Percentiles rank a stretch among this genome's conserved stretches.
Evolutionary conservation across 2,888 invertebrate species (phyloP).

Genomic region (Lamproptera curius): DNA sequence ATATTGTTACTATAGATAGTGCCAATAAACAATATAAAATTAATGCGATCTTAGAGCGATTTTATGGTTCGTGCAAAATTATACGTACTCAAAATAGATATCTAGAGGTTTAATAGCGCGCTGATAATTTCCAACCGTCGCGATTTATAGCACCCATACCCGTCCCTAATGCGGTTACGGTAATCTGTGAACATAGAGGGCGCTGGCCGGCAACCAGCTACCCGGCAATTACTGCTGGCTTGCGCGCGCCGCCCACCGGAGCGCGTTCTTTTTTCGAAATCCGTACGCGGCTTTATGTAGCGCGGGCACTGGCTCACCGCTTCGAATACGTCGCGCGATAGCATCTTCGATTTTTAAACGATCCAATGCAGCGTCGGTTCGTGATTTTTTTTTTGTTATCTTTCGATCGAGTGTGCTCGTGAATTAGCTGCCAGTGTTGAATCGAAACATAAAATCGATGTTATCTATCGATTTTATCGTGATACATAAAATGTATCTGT

Average conservation of each 20-base stretch:
- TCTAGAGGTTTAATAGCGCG: too few relatives aligned
- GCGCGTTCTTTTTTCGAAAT: constrained; percentile 36
- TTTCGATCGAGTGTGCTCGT: not conserved
- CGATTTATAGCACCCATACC: not conserved
- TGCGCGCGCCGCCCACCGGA: constrained; percentile 56
- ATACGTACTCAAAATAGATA: too few relatives aligned
- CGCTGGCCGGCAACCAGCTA: constrained; percentile 35
- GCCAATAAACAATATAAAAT: too few relatives aligned
- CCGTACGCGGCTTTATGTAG: constrained; percentile 29
- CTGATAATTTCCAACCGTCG: too few relatives aligned
- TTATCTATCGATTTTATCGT: too few relatives aligned
- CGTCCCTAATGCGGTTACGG: constrained; percentile 17
- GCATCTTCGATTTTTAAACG: constrained; percentile 4
- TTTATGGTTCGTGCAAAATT: too few relatives aligned
- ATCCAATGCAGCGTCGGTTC: not conserved
- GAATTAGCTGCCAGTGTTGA: not conserved
- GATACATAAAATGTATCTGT: too few relatives aligned
- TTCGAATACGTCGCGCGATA: constrained; percentile 16
- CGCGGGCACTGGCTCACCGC: constrained; percentile 25
- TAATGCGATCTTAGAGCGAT: too few relatives aligned
- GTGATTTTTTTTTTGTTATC: not conserved
- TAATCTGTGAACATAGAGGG: constrained; percentile 27
- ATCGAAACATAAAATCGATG: not conserved
- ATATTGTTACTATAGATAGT: too few relatives aligned
- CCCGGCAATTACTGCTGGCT: constrained; percentile 56